Evolutionary conservation across 2,113 vertebrate genomes (phyloP).

Genomic region (Atherinomorus stipes): DNA sequence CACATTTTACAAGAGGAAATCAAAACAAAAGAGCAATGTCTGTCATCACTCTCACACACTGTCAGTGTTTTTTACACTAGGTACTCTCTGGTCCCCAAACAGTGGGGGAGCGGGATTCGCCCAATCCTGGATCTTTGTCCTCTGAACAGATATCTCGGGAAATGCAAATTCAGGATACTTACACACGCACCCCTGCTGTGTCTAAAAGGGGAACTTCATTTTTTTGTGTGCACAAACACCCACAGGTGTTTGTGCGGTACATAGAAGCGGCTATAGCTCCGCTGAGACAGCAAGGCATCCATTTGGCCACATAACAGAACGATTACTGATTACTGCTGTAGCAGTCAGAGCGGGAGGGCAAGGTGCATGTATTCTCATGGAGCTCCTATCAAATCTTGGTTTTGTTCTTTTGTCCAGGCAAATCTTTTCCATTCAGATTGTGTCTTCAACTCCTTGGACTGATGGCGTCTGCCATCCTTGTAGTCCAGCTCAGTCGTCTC

Average conservation of each 20-base stretch:
- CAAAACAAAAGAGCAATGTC: not conserved
- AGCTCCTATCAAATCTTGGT: not conserved
- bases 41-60: not conserved
- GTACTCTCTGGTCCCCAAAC: too few species aligned
- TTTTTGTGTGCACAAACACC: not conserved
- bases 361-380: not conserved
- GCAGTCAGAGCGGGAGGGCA: not conserved
- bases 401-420: not conserved
- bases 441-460: not conserved
- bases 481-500: not conserved
- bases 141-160: not conserved
- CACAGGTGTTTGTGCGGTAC: not conserved
- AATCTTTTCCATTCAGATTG: not conserved
- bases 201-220: not conserved
- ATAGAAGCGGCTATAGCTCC: not conserved
- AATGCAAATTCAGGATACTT: not conserved
- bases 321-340: not conserved
- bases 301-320: not conserved
- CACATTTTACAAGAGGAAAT: not conserved
- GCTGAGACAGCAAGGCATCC: not conserved
- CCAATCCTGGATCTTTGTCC: not conserved
- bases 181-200: not conserved
- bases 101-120: too few species aligned
- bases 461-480: not conserved
- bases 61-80: not conserved